phyloP scores from a whole-genome alignment of 2,113 vertebrate species.

The Cyphotilapia sp. region DNA sequence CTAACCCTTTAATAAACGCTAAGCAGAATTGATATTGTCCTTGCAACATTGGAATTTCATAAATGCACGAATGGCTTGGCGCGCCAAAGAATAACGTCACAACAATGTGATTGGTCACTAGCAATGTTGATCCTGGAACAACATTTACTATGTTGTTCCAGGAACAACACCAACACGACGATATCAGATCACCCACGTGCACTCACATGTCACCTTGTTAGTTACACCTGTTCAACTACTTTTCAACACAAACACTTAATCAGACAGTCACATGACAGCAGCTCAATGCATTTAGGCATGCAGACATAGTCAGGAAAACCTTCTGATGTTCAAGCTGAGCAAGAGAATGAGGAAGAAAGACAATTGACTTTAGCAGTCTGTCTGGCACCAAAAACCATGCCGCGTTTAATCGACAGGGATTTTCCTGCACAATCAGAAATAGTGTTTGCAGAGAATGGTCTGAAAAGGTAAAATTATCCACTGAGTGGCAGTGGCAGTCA shows the following conservation, averaged over 20 bases:
- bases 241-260: not conserved
- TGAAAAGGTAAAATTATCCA: not conserved
- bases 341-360: not conserved
- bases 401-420: not conserved
- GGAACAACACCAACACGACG: not conserved
- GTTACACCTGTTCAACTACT: not conserved
- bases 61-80: no score
- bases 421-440: not conserved
- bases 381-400: no score
- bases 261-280: not conserved
- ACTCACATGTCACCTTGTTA: not conserved
- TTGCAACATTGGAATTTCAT: not conserved
- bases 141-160: not conserved
- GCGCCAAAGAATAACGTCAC: not conserved
- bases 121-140: not conserved
- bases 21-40: not conserved
- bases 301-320: not conserved
- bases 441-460: not conserved
- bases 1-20: not conserved
- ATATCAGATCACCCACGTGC: not conserved
- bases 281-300: not conserved
- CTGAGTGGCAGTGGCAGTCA: not conserved
- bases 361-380: accelerated
- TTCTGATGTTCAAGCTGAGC: not conserved
- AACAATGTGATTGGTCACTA: not conserved